Conservation (phyloP, 2,888 invertebrate genomes). For the Hydropsyche betteni region DNA sequence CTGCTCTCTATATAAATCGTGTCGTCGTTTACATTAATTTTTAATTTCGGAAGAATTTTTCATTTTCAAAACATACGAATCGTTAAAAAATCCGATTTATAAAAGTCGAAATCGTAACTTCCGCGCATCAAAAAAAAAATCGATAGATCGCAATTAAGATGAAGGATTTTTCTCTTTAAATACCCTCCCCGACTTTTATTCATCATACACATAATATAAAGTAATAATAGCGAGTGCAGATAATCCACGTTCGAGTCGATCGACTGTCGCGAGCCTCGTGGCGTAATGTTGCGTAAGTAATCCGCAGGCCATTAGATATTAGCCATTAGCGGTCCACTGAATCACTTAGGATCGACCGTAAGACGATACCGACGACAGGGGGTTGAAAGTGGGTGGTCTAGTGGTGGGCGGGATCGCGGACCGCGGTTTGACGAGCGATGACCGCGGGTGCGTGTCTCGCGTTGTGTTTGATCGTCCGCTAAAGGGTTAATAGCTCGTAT, state of each 20-base stretch:
- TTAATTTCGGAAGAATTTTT: background rate
- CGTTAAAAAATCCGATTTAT: no score
- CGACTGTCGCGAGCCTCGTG: constrained; percentile 53
- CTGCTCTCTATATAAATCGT: background rate
- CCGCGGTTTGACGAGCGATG: constrained; percentile 43
- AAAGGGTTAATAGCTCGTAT: no score
- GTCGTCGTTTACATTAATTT: background rate
- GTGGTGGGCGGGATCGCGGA: constrained; percentile 21
- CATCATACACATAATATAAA: no score
- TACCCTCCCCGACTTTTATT: no score
- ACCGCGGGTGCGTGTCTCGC: no score
- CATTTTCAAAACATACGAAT: no score
- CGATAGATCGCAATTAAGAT: no score
- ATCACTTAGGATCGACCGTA: constrained; percentile 49
- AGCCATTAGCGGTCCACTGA: constrained; percentile 51
- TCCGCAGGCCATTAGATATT: constrained; percentile 51
- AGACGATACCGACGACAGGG: constrained; percentile 47
- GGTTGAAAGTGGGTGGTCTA: no score
- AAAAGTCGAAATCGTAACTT: no score
- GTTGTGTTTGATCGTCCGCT: no score
- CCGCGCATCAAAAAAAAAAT: no score
- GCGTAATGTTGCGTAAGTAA: constrained; percentile 52
- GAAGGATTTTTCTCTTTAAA: no score
- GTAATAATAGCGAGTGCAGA: constrained; percentile 5
- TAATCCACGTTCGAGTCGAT: constrained; percentile 38